A percentile compares a stretch with the other conserved stretches of the same genome.
Conservation (phyloP, 2,113 vertebrate genomes). For the Aphyosemion australe region DNA sequence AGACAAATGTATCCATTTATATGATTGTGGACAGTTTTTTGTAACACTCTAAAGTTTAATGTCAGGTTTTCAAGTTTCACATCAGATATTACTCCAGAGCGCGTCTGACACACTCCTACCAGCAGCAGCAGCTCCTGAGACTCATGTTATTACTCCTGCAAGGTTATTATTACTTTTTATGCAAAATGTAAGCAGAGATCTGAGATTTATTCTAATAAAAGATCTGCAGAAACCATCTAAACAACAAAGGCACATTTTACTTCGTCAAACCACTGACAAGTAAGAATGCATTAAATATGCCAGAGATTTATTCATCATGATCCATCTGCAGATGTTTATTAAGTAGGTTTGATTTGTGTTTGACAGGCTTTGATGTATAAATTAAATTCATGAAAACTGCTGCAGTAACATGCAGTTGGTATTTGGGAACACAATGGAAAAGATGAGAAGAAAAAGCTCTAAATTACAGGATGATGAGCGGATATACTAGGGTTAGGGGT, state of each 20-base stretch:
- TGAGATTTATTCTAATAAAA: neutral
- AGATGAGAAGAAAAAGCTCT: no score
- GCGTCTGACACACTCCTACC: no score
- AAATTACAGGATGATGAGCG: no score
- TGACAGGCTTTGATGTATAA: slow-evolving; percentile 70
- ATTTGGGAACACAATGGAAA: neutral
- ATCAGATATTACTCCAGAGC: no score
- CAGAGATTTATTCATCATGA: neutral
- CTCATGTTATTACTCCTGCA: no score
- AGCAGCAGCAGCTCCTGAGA: no score
- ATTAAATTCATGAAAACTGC: slow-evolving; percentile 43
- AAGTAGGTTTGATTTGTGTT: slow-evolving; percentile 67
- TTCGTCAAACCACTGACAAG: neutral
- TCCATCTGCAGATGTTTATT: slow-evolving; percentile 43
- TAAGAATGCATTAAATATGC: neutral
- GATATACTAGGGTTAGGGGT: no score
- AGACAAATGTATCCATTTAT: no score
- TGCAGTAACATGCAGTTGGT: neutral
- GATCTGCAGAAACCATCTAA: neutral
- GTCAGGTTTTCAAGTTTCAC: no score
- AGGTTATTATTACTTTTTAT: no score
- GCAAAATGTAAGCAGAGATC: neutral
- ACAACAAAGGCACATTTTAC: neutral
- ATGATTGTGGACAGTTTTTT: no score
- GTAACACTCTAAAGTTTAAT: no score